These are phyloP conservation scores for Tetragonula clypearis DNA, from an alignment of 1,140 invertebrate species.

Conservation along the genomic window DNA sequence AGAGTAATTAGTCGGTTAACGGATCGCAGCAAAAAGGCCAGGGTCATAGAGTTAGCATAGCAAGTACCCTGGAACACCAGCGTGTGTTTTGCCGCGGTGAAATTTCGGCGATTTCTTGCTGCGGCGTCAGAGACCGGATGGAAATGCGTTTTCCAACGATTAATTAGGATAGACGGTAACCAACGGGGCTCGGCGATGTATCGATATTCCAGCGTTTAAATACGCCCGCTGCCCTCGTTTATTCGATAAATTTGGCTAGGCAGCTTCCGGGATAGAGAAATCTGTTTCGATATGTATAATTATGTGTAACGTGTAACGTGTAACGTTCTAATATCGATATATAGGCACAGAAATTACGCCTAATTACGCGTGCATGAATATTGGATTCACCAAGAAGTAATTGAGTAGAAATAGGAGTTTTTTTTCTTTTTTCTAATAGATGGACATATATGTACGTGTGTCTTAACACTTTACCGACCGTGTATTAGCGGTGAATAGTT, in stretches of 20 bases:
- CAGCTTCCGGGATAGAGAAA: background rate
- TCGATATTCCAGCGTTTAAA: background rate
- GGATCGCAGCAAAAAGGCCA: background rate
- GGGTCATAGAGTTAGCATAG: background rate
- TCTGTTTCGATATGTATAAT: background rate
- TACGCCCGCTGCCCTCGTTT: background rate
- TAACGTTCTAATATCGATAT: background rate
- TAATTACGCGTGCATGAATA: too few relatives aligned
- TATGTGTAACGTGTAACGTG: background rate
- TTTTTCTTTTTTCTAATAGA: too few relatives aligned
- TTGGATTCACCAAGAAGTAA: too few relatives aligned
- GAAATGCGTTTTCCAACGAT: constrained; percentile 1
- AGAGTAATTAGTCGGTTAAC: constrained; percentile 39
- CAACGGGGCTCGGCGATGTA: background rate
- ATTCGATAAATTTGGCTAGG: constrained; percentile 2
- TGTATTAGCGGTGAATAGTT: too few relatives aligned
- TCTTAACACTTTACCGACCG: too few relatives aligned
- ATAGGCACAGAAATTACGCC: too few relatives aligned
- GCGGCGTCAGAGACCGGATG: background rate
- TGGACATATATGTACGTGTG: too few relatives aligned
- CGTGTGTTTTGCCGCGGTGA: background rate
- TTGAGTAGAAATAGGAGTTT: too few relatives aligned
- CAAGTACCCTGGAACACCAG: background rate
- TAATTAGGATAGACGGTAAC: background rate
- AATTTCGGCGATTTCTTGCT: constrained; percentile 3